phyloP scores from a whole-genome alignment of 2,888 invertebrate species.

The Pomacea canaliculata region DNA sequence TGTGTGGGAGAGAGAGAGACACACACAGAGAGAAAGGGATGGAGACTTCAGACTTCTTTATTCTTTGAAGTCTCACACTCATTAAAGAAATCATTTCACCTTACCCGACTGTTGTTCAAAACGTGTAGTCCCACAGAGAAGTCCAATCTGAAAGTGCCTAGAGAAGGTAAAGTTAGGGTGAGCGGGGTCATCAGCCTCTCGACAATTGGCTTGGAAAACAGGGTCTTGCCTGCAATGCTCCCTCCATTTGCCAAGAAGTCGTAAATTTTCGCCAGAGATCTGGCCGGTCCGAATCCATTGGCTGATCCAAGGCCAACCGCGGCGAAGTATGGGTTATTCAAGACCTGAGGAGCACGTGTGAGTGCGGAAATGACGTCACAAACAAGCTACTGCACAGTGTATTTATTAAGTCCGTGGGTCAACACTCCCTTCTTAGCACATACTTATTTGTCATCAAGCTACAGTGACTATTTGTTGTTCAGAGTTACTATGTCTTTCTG shows the following conservation, averaged over 20 bases:
- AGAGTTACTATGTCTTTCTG: no score
- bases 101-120: slow-evolving; percentile 14
- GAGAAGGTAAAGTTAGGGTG: neutral
- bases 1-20: no score
- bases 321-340: slow-evolving; percentile 55
- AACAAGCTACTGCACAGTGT: neutral
- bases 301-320: slow-evolving; percentile 57
- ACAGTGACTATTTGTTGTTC: no score
- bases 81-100: neutral
- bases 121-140: slow-evolving; percentile 11
- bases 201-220: slow-evolving; percentile 31
- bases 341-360: neutral
- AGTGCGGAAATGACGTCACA: neutral
- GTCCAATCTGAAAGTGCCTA: neutral
- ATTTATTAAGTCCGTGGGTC: no score
- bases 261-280: slow-evolving; percentile 59
- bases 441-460: no score
- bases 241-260: slow-evolving; percentile 61
- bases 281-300: slow-evolving; percentile 60
- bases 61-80: no score
- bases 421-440: no score
- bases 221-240: slow-evolving; percentile 34
- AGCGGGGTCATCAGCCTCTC: neutral
- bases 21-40: no score
- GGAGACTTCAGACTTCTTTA: no score